A percentile compares a stretch with the other conserved stretches of the same genome.
These are phyloP conservation scores for Caenorhabditis doughertyi DNA, from an alignment of 2,888 invertebrate species.

Conservation along the genomic window DNA sequence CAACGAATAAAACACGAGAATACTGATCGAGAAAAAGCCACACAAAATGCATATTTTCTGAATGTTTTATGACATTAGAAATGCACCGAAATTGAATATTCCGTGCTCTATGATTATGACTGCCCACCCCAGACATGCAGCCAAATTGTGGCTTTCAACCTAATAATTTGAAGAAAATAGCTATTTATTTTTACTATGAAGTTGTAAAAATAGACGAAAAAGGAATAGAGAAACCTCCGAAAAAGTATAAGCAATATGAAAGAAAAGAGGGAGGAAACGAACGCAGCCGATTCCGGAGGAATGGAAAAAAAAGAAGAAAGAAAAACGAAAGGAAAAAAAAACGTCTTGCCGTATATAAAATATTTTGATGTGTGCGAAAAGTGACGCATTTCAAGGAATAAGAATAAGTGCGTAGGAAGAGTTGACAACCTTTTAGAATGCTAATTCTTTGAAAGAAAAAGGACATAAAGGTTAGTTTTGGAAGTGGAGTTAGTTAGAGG, in stretches of 20 bases:
- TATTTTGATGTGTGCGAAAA: slow-evolving; percentile 61
- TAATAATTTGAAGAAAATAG: slow-evolving; percentile 12
- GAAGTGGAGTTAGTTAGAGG: background rate
- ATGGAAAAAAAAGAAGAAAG: background rate
- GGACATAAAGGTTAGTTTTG: background rate
- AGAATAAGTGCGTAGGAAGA: slow-evolving; percentile 21
- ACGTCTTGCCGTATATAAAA: slow-evolving; percentile 44
- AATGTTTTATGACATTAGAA: slow-evolving; percentile 27
- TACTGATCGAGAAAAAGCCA: slow-evolving; percentile 1
- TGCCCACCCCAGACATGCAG: background rate
- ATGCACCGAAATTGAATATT: slow-evolving; percentile 44
- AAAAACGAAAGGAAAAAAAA: slow-evolving; percentile 20
- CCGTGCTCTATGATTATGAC: slow-evolving; percentile 27
- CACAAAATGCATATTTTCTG: slow-evolving; percentile 1
- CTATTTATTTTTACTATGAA: background rate
- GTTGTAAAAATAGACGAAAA: slow-evolving; percentile 12
- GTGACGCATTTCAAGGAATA: slow-evolving; percentile 32
- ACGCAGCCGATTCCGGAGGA: slow-evolving; percentile 45
- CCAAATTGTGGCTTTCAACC: slow-evolving; percentile 10
- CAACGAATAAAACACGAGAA: background rate
- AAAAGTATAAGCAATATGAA: slow-evolving; percentile 8
- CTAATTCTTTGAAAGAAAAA: slow-evolving; percentile 26
- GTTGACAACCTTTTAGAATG: slow-evolving; percentile 28
- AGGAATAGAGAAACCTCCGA: slow-evolving; percentile 13
- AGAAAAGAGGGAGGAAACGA: slow-evolving; percentile 14